A percentile compares a stretch with the other conserved stretches of the same genome.
Evolutionary conservation across 2,113 vertebrate species (phyloP).

Genomic region (Macrotus californicus): DNA sequence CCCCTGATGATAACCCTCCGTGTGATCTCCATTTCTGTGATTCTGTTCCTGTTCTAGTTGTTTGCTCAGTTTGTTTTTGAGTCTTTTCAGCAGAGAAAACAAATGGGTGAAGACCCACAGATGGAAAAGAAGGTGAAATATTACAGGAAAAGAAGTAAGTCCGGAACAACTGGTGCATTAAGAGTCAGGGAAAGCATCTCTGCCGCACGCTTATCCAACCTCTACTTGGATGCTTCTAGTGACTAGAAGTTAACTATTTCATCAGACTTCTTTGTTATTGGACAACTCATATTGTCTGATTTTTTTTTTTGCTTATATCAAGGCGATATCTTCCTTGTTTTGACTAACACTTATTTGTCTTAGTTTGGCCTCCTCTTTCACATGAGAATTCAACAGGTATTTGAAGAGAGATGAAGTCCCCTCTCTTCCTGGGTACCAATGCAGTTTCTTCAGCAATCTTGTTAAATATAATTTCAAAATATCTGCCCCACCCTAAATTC

Average conservation of each 20-base stretch:
- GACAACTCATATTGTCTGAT: not conserved
- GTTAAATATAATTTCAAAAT: conserved; percentile 7
- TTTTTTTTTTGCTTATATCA: not conserved
- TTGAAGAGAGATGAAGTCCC: not conserved
- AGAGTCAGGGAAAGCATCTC: not conserved
- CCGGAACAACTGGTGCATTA: not conserved
- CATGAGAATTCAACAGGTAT: conserved; percentile 3
- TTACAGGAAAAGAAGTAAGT: not conserved
- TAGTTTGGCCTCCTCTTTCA: not conserved
- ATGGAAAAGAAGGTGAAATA: not conserved
- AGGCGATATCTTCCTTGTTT: not conserved
- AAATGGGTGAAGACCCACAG: not conserved
- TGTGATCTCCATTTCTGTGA: no score
- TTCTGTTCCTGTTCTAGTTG: no score
- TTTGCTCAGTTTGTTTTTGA: no score
- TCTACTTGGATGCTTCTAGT: not conserved
- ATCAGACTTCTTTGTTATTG: not conserved
- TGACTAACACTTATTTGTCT: not conserved
- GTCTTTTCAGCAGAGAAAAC: not conserved
- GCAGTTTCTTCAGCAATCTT: not conserved
- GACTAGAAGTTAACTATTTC: not conserved
- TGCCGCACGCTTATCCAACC: not conserved
- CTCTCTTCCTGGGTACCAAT: not conserved
- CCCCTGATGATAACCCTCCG: no score
- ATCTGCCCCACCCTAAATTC: not conserved